phyloP scores from a whole-genome alignment of 2,888 invertebrate genomes.

The Lycia hirtaria region DNA sequence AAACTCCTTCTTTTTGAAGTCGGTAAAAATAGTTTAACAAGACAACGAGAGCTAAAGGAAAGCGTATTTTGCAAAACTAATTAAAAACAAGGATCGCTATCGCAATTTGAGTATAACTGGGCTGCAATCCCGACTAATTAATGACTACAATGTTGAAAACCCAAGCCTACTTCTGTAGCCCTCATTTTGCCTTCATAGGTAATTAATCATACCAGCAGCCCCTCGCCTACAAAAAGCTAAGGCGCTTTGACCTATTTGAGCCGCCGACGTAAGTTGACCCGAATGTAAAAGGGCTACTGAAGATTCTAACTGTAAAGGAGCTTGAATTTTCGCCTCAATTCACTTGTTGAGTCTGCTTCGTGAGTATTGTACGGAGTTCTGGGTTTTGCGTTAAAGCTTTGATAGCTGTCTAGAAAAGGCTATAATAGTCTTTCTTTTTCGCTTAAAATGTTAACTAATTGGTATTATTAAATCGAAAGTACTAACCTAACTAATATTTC shows the following conservation, averaged over 20 bases:
- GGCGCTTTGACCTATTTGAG: constrained; percentile 37
- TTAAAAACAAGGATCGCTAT: no score
- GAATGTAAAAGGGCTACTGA: constrained; percentile 14
- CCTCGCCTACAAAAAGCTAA: constrained; percentile 16
- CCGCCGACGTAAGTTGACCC: constrained; percentile 23
- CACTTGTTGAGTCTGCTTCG: constrained; percentile 23
- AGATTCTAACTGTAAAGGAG: constrained; percentile 20
- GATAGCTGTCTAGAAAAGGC: neutral
- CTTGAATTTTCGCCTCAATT: constrained; percentile 20
- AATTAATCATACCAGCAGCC: constrained; percentile 10
- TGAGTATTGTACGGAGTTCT: neutral
- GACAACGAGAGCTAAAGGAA: no score
- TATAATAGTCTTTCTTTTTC: no score
- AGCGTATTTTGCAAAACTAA: no score
- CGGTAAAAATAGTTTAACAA: no score
- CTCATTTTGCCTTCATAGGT: neutral
- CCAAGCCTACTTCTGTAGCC: neutral
- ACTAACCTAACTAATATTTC: no score
- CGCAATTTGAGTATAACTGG: no score
- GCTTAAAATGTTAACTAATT: no score
- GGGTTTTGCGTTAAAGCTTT: neutral
- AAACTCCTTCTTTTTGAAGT: no score
- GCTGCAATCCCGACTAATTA: no score
- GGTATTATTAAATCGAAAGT: no score
- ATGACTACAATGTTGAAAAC: neutral